Base-by-base conservation (phyloP, 1,140 invertebrate species). In the Pseudomyrmex pallidus region DNA sequence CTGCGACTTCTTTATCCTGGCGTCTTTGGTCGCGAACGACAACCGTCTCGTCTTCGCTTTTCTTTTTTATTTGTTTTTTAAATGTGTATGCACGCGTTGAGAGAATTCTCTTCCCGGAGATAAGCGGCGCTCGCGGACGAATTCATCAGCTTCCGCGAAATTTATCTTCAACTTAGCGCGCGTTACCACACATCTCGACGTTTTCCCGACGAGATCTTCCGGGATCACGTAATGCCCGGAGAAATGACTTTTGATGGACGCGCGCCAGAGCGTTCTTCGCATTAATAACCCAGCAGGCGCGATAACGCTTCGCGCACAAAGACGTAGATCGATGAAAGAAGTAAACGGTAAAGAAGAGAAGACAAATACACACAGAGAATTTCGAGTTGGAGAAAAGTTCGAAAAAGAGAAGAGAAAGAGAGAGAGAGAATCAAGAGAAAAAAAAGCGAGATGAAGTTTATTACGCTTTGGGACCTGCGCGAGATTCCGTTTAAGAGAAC, bases 201-300 rank as follows among this genome's bases (percentile, higher is more conserved):
- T 4, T 25, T 25, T 46, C 44, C 0, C 13, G 1, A 17, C 35
- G 35, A 70, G 20, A 52, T 59, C 64, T 70, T 78, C 59, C 56
- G 54, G 54, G 64, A 78, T 78, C 76, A 59, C 20, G 64, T 78
- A 59, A 70, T 78, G 64, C 54, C 35, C 44, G 54, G 44, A 35
- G 54, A 80, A 80, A 80, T 72, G 76, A 80, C 76, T 78, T 70
- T 80, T 77, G 62, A 77, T 56, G 66, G 76, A 80, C 54, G 64
- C 54, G 10, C 52, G 20, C 20, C 9, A 52, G 10, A 52, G 56
- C 52, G 76, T 70, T 80, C 8, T 44, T 72, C 66, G 66, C 66
- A 72, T 80, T 80, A 80, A 80, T 80, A 72, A 80, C 44, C 66
- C 66, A 70, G 25, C 52, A 25, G 20, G 15, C 44, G 46, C 68